Evolutionary conservation across 1,140 invertebrate species (phyloP), one percentile per base, ranked within the genome.

Genomic region (Drosophila hydei): DNA sequence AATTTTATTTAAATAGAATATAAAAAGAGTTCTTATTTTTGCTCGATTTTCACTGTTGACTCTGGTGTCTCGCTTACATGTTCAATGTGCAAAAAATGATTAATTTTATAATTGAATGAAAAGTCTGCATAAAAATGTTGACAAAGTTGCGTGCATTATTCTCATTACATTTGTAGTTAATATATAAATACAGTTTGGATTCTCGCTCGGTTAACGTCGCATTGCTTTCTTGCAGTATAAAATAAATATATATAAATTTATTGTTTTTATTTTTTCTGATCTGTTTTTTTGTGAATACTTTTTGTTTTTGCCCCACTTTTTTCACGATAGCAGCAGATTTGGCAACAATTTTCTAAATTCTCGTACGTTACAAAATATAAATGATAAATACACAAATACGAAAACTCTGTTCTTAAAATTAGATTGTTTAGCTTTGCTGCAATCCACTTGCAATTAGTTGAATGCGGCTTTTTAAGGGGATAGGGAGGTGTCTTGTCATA

Each of bases 1-100:
- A 81, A 87, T 81, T 87, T 88, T 87, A 87, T 87, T 87, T 87
- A 81, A 88, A 88, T 85, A 85, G 81, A 81, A 77, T 87, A 87
- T 85, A 85, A 88, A 23, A 85, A 80, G 64, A 48, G 56, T 60
- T 55, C 30, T 54, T 54, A 14, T 12, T 52, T 43, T 72, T 52
- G 30, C 55, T 43, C 19, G 75, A 56, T 59, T 79, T 45, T 75
- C 50, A 72, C 50, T 87, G 80, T 87, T 68, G 77, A 87, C 30
- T 81, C 72, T 56, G 42, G 25, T 43, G 51, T 40, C 48, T 62
- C 40, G 52, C 63, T 77, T 73, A 73, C 43, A 67, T 61, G 56
- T 62, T 60, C 43, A 65, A 33, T 59, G 72, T 75, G 72, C 72
- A 45, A 71, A 75, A 69, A 38, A 50, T 75, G 48, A 61, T 64